Evolutionary conservation across 2,113 vertebrate species (phyloP), one percentile per base, ranked within the genome.

Genomic region (Engraulis encrasicolus): DNA sequence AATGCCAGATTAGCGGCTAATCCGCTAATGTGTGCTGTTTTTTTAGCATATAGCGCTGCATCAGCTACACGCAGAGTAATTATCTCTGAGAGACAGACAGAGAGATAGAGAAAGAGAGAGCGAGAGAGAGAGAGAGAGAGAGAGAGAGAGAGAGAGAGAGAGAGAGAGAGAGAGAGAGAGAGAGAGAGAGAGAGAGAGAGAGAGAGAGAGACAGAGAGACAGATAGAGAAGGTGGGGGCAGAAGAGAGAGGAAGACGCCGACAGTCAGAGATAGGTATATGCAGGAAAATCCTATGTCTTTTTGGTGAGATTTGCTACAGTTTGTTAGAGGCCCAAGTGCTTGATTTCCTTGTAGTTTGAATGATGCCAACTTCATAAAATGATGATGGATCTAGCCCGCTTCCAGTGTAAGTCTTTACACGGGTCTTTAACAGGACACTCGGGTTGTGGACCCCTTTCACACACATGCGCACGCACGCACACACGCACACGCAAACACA

Each of bases 1-100:
- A 91, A 81, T 86, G 85, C 74, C 77, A 85, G 89, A 89, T 92
- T 91, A 88, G 36, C 54, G 52, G 7, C 37, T 92, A 91, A 93
- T 90, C 91, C 90, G 77, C 80, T 88, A 86, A 85, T 86, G 83
- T 78, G 84, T 83, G 78, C 85, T 89, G 82, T 78, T 88, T 86
- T 49, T 40, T 80, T 85, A 88, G 82, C 50, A 87, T 78, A 87
- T 50, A 58, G 38, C 81, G 31, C 78, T 87, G 82, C 50, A 66
- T 48, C 87, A 84, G 85, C 81, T 86, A 83, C 90, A 87, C 79
- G 85, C 77, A 74, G 83, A 71, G 81, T 84, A 85, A 86, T 89
- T 89, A 83, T 66, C 82, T 85, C 50, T 79, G 84, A 87, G 84
- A 90, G 40, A 85, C 34, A 84, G 50, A 71, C 40, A 84, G 82